Base-by-base conservation (phyloP, 37 sponge, comb jelly and placozoan species). In the Petrosia ficiformis region DNA sequence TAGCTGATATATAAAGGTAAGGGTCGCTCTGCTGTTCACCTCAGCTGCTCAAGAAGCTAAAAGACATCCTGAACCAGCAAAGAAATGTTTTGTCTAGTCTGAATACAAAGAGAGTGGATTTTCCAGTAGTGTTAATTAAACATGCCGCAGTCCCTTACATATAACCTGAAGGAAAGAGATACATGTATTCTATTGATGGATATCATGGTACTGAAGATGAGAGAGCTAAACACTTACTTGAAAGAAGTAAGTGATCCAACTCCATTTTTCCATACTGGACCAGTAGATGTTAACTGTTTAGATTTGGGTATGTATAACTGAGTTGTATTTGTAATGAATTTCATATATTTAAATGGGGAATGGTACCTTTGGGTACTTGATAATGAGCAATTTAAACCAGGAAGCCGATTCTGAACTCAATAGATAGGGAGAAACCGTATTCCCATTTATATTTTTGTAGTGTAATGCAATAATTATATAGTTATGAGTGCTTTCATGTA, bases 171-270 rank as follows among this genome's bases (percentile, higher is more conserved):
- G 75, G 79, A 0, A 71, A 67, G 14, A 44, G 35, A 24, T 80
- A 61, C 39, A 59, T 76, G 34, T 82, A 76, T 58, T 90, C 91
- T 1, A 29, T 90, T 35, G 91, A 86, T 40, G 91, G 91, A 36
- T 90, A 85, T 64, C 91, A 90, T 81, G 82, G 82, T 25, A 73
- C 85, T 32, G 72, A 75, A 1, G 86, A 90, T 22, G 65, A 78
- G 70, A 10, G 30, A 32, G 54, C 25, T 10, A 52, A 42, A n/a
- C 8, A 14, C 8, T 19, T 48, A 48, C 8, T 48, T 19, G 78
- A 85, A 57, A 11, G n/a, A n/a, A n/a, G n/a, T n/a, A n/a, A n/a
- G 37, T 21, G 32, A 22, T 19, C 73, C 77, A 6, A 76, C 63
- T 4, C 82, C 81, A 8, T 57, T 59, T 41, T 90, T 90, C 70